phyloP scores from a whole-genome alignment of 2,888 invertebrate genomes.

The Cactoblastis cactorum region DNA sequence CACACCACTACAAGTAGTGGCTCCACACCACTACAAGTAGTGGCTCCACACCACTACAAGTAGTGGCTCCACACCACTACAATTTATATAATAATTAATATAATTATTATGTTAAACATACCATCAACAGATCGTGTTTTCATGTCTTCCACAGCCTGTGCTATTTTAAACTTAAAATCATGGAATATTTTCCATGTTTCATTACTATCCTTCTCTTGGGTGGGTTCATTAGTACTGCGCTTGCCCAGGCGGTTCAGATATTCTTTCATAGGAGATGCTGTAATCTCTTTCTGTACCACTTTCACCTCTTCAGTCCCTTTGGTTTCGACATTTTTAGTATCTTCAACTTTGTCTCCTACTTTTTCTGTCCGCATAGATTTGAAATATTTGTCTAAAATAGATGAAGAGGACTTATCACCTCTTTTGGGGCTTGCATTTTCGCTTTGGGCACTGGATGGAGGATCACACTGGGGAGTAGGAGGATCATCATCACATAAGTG shows the following conservation, averaged over 20 bases:
- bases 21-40: too few species aligned
- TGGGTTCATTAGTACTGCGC: constrained; percentile 81
- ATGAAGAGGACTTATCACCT: constrained; percentile 61
- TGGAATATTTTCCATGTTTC: constrained; percentile 87
- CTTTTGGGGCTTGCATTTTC: constrained; percentile 68
- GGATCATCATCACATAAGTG: constrained; percentile 81
- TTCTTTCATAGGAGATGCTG: constrained; percentile 77
- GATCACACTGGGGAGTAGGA: constrained; percentile 68
- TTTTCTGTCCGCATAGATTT: constrained; percentile 66
- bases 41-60: too few species aligned
- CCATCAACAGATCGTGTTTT: constrained; percentile 83
- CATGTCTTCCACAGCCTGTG: constrained; percentile 88
- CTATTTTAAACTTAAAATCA: constrained; percentile 86
- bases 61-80: too few species aligned
- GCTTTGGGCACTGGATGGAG: constrained; percentile 47
- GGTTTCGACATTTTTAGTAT: constrained; percentile 42
- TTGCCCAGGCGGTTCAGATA: constrained; percentile 80
- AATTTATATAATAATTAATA: too few species aligned
- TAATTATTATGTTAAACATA: too few species aligned
- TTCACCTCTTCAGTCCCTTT: constrained; percentile 47
- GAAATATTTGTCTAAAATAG: constrained; percentile 73
- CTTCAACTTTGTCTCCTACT: constrained; percentile 48
- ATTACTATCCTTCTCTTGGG: constrained; percentile 65
- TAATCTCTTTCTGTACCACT: constrained; percentile 49
- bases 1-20: too few species aligned